Evolutionary conservation across 2,113 vertebrate genomes (phyloP).

Genomic region (Alligator sinensis): DNA sequence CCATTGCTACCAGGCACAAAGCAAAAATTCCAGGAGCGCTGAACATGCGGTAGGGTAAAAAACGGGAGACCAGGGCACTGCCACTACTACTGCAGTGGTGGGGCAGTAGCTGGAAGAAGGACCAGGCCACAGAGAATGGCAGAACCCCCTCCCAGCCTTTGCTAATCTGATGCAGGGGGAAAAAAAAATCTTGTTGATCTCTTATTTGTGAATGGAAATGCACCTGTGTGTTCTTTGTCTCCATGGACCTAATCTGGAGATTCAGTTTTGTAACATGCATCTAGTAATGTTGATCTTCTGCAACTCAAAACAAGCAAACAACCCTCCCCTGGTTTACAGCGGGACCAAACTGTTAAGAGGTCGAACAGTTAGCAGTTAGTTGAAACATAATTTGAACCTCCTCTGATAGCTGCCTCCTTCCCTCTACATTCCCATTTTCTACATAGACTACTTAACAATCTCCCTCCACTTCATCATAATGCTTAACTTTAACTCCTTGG

Average conservation of each 20-base stretch:
- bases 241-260: neutral
- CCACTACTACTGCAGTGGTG: no score
- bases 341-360: neutral
- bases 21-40: no score
- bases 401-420: neutral
- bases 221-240: neutral
- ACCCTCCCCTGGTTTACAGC: neutral
- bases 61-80: no score
- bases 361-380: neutral
- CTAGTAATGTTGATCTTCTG: neutral
- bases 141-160: no score
- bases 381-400: neutral
- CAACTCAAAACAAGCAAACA: neutral
- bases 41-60: no score
- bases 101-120: no score
- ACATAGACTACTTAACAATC: neutral
- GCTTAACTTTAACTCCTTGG: neutral
- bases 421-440: neutral
- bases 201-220: neutral
- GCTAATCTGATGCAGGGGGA: no score
- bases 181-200: neutral
- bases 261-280: neutral
- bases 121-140: no score
- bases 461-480: neutral
- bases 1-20: no score